Evolutionary conservation across 2,797 vertebrate genomes (phyloP).

Genomic region (Parauchenoglanis ngamensis): DNA sequence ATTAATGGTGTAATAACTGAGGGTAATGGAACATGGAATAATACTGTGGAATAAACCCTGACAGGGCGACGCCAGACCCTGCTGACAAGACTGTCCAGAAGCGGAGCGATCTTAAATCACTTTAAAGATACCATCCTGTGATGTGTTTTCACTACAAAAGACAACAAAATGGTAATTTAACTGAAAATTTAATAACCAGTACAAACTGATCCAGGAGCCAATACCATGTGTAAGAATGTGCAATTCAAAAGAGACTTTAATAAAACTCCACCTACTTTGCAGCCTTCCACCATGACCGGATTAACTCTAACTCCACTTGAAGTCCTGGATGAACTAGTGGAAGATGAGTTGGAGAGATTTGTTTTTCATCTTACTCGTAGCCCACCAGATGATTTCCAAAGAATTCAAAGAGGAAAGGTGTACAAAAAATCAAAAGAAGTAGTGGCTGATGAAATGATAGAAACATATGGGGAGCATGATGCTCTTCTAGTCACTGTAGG

Average conservation of each 20-base stretch:
- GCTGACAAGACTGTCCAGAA: too few species aligned
- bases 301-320: not conserved
- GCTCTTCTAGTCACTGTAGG: not conserved
- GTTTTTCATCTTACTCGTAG: not conserved
- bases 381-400: not conserved
- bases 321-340: not conserved
- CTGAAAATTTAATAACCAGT: not conserved
- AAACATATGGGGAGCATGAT: not conserved
- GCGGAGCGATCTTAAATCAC: not conserved
- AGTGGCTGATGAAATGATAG: not conserved
- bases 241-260: not conserved
- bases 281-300: not conserved
- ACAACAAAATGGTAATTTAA: not conserved
- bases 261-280: too few species aligned
- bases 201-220: not conserved
- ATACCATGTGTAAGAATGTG: not conserved
- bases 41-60: too few species aligned
- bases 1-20: not conserved
- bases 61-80: too few species aligned
- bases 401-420: not conserved
- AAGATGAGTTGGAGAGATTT: not conserved
- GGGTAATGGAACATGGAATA: too few species aligned
- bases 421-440: not conserved
- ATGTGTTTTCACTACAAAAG: not conserved
- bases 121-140: not conserved